phyloP scores from a whole-genome alignment of 2,113 vertebrate species.

The Psettodes erumei region DNA sequence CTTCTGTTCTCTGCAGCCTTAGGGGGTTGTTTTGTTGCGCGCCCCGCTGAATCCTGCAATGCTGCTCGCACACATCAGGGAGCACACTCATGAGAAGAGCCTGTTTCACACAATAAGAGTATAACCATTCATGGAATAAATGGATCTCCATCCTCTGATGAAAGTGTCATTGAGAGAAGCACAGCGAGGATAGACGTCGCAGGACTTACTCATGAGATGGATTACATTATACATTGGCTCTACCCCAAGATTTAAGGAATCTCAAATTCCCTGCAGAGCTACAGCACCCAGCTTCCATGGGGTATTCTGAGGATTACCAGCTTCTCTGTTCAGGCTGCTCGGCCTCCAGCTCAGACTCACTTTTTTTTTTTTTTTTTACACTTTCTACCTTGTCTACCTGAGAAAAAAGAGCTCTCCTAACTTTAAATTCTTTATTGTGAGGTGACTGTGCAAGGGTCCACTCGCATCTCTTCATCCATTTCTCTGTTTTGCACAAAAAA shows the following conservation, averaged over 20 bases:
- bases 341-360: conserved; percentile 19
- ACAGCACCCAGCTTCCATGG: neutral
- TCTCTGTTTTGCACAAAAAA: neutral
- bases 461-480: conserved; percentile 13
- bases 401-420: conserved; percentile 34
- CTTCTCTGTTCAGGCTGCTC: conserved; percentile 26
- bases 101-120: conserved; percentile 20
- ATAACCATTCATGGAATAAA: conserved; percentile 28
- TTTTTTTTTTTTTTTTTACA: conserved; percentile 6
- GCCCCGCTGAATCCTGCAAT: conserved; percentile 39
- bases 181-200: conserved; percentile 12
- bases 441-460: neutral
- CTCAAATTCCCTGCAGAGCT: conserved; percentile 18
- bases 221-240: conserved; percentile 32
- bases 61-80: conserved; percentile 42
- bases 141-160: conserved; percentile 22
- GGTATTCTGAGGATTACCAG: conserved; percentile 25
- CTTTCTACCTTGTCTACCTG: conserved; percentile 3
- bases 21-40: conserved; percentile 45
- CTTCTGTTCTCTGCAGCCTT: conserved; percentile 41
- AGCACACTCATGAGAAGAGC: conserved; percentile 13
- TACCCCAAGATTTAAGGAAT: conserved; percentile 13
- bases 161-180: conserved; percentile 37
- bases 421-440: conserved; percentile 1
- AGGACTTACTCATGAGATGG: conserved; percentile 17